Evolutionary conservation across 2,113 vertebrate species (phyloP), one percentile per base, ranked within the genome.

Genomic region (Pungitius pungitius): DNA sequence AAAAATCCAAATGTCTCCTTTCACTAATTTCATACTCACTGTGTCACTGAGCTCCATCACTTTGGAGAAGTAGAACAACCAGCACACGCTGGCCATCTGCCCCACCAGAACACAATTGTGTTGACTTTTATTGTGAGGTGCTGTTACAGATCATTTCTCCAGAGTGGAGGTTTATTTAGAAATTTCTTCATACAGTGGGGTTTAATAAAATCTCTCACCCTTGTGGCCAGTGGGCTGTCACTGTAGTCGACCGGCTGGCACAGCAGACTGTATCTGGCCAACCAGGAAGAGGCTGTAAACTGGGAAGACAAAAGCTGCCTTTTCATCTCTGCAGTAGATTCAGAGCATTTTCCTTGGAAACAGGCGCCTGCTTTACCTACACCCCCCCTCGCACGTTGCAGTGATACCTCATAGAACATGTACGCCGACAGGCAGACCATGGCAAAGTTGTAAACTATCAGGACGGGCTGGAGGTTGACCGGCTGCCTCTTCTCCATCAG

Each of bases 21-120:
- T 58, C 17, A 15, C 13, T 20, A 3, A 0, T 26, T 22, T 30
- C 3, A 15, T 69, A 87, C 92, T 95, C 77, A 94, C 92, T 8
- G 82, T 90, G 22, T 94, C 90, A 43, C 89, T 90, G 68, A 94
- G 89, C 56, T 94, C 94, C 12, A 91, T 64, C 18, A 92, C 90
- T 86, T 95, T 93, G 33, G 92, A 95, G 83, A 95, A 93, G 90
- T 89, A 93, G 78, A 94, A 94, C 90, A 93, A 92, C 90, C 92
- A 93, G 78, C 94, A 93, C 49, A 88, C 91, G 65, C 81, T 92
- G 70, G 94, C 96, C 96, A 96, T 95, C 96, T 98, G 73, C 63
- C 10, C 37, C 58, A 73, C 26, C 70, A 3, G 30, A 39, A 8
- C 8, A 42, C 26, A 64, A 26, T 26, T 18, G 42, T 47, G 18